A percentile compares a stretch with the other conserved stretches of the same genome.
phyloP scores from a whole-genome alignment of 1,140 invertebrate genomes.

The Drosophila sproati region DNA sequence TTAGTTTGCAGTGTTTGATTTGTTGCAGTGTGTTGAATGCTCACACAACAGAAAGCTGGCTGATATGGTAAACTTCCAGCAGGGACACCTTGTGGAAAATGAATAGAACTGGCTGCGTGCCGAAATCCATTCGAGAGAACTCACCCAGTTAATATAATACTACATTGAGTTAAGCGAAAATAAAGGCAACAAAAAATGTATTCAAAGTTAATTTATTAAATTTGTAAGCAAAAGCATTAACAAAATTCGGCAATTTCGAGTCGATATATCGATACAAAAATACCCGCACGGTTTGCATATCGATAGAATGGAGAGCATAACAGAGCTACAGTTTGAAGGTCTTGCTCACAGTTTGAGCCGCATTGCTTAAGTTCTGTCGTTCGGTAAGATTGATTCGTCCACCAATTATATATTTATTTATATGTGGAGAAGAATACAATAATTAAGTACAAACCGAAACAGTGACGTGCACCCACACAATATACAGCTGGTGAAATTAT shows the following conservation, averaged over 20 bases:
- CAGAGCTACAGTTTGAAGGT: slow-evolving; percentile 19
- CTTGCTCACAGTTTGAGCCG: slow-evolving; percentile 31
- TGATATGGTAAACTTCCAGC: neutral
- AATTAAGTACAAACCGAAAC: slow-evolving; percentile 4
- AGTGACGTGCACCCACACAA: neutral
- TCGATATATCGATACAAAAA: slow-evolving; percentile 2
- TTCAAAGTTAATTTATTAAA: slow-evolving; percentile 13
- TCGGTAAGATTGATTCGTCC: slow-evolving; percentile 46
- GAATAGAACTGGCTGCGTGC: neutral
- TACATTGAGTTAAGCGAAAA: neutral
- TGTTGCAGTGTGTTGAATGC: neutral
- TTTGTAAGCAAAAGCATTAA: slow-evolving; percentile 7
- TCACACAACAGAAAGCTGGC: neutral
- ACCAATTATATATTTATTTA: slow-evolving; percentile 33
- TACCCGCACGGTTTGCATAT: neutral
- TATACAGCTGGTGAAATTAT: slow-evolving; percentile 4
- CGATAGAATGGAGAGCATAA: neutral
- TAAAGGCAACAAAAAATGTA: neutral
- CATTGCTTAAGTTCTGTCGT: slow-evolving; percentile 46
- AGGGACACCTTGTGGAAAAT: neutral
- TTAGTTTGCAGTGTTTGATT: neutral
- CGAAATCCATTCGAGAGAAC: neutral
- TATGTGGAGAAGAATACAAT: slow-evolving; percentile 22
- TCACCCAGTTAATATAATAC: neutral
- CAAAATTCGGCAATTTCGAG: neutral